Evolutionary conservation across 2,113 vertebrate genomes (phyloP), one percentile per base, ranked within the genome.

Genomic region (Actenoides hombroni): DNA sequence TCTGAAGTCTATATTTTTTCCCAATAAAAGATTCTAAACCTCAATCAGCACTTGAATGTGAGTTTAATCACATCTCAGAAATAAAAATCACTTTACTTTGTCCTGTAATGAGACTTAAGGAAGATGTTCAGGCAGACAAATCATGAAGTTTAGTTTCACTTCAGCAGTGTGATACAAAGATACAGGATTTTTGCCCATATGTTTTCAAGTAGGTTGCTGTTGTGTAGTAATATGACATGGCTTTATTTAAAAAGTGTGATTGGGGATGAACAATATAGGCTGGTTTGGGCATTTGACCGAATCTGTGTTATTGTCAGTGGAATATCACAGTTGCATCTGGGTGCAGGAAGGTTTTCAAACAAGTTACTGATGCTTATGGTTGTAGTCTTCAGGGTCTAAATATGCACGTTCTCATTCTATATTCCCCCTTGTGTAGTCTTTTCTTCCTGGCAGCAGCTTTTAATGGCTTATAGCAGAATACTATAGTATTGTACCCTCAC

Each of bases 31-130:
- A 79, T 88, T 96, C 74, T 92, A 90, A 94, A 88, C 67, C 89
- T 95, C 94, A 92, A 67, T 97, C 82, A 86, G 86, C 69, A 94
- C 90, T 80, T 37, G 54, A 95, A 95, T 86, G 70, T 88, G 93
- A 97, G 89, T 97, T 97, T 97, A 97, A 97, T 97, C 93, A 95
- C 74, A 95, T 91, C 80, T 90, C 53, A 85, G 90, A 96, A 94
- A 90, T 77, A 61, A 96, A 95, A 97, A 95, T 90, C 87, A 65
- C 42, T 95, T 94, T 89, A 39, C 71, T 92, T 77, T 37, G 25
- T 77, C 48, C 31, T 84, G 79, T 92, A 96, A 97, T 94, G 92
- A 97, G 87, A 96, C 93, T 95, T 97, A 96, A 97, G 84, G 83
- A 96, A 97, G 96, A 95, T 77, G 73, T 97, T 93, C 76, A 94